Percentiles rank a stretch among this genome's conserved stretches.
phyloP scores from a whole-genome alignment of 2,113 vertebrate genomes.

The Cepphus grylle region DNA sequence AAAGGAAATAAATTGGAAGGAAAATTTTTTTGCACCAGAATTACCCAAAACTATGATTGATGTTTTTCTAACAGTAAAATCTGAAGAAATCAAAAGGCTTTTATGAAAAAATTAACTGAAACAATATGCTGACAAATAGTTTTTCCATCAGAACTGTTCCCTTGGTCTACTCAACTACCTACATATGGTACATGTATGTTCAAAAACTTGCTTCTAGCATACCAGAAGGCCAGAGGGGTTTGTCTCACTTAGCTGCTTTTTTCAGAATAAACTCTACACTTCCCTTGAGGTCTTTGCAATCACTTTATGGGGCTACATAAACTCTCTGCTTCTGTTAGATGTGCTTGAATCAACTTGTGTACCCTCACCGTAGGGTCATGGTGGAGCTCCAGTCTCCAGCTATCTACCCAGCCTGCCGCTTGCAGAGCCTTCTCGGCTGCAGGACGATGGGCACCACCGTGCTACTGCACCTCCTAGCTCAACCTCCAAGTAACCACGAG shows the following conservation, averaged over 20 bases:
- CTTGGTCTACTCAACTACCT: not conserved
- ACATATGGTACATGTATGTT: not conserved
- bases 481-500: not conserved
- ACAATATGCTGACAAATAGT: not conserved
- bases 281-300: not conserved
- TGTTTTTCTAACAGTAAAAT: not conserved
- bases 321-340: not conserved
- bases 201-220: not conserved
- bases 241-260: not conserved
- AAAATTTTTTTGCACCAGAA: not conserved
- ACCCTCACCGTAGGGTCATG: fast-evolving
- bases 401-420: not conserved
- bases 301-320: not conserved
- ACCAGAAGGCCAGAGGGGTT: not conserved
- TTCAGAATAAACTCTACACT: not conserved
- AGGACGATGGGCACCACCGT: fast-evolving
- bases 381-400: not conserved
- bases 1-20: not conserved
- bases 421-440: fast-evolving
- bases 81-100: not conserved
- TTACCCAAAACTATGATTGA: not conserved
- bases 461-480: not conserved
- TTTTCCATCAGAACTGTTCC: not conserved
- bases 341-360: not conserved
- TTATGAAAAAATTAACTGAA: constrained; percentile 6